Evolutionary conservation across 1,140 invertebrate genomes (phyloP), one percentile per base, ranked within the genome.

Genomic region (Cylas formicarius): DNA sequence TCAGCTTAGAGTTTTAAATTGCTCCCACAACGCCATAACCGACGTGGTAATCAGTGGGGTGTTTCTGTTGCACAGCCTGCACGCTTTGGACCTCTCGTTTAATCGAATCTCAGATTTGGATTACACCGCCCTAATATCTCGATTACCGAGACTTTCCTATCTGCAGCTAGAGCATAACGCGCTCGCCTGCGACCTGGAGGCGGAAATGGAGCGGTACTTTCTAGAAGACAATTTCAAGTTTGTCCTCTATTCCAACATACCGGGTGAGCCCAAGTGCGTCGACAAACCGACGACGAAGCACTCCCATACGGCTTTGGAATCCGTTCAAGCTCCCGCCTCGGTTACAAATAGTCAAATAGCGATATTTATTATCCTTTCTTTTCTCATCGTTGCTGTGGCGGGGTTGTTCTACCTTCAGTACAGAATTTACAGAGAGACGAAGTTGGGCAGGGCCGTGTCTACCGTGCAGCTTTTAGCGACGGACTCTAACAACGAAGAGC

Each of bases 151-250:
- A 18, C 41, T 65, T n/a, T 29, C 56, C 0, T 56, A 58, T 27
- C 20, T 65, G 2, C 44, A 41, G 9, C 26, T 65, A 4, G 52
- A 61, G 29, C 36, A 56, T 27, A 65, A 65, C 32, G 23, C 33
- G 5, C 51, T 57, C 26, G 52, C 60, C 14, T 65, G 63, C 44
- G 48, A 55, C 27, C 34, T 65, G 13, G 57, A 61, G 21, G 38
- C 48, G 21, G 60, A 65, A 20, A 62, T 65, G 54, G 45, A 47
- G n/a, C 40, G 52, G 3, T 55, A 51, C 28, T 61, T 61, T 29
- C 38, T 26, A 4, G 47, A 61, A 8, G 63, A 65, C 32, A 60
- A 60, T 29, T 54, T 65, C 32, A 58, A 60, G 32, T 61, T 52
- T 39, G 32, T 48, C 4, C 20, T 62, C 3, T 58, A 49, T 23